phyloP scores from a whole-genome alignment of 2,113 vertebrate genomes.

The Nothobranchius furzeri region DNA sequence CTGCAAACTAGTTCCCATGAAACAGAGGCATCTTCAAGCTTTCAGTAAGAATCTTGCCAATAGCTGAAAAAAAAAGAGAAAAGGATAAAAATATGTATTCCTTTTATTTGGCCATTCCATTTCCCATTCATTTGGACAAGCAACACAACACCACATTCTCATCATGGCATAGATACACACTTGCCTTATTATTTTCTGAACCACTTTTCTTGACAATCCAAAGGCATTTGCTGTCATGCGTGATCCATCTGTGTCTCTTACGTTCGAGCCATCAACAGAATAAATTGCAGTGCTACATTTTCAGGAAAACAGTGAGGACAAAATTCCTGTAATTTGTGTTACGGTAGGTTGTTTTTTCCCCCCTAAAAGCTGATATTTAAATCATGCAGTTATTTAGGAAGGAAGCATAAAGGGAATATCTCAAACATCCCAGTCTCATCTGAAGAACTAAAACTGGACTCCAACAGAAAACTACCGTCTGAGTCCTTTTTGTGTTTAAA shows the following conservation, averaged over 20 bases:
- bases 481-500: too few species aligned
- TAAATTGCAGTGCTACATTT: neutral
- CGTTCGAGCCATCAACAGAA: neutral
- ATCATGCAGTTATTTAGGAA: neutral
- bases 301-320: neutral
- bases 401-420: neutral
- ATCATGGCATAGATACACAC: neutral
- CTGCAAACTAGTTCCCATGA: neutral
- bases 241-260: neutral
- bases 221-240: neutral
- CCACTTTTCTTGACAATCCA: neutral
- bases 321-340: neutral
- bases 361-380: neutral
- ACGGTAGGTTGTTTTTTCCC: neutral
- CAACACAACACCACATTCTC: neutral
- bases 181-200: neutral
- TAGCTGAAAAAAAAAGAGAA: neutral
- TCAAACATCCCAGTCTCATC: too few species aligned
- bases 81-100: neutral
- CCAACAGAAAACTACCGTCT: too few species aligned
- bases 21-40: neutral
- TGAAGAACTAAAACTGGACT: too few species aligned
- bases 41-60: neutral
- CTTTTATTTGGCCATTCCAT: neutral
- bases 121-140: neutral